Conservation (phyloP, 2,888 invertebrate genomes). For the Caprella mutica region DNA sequence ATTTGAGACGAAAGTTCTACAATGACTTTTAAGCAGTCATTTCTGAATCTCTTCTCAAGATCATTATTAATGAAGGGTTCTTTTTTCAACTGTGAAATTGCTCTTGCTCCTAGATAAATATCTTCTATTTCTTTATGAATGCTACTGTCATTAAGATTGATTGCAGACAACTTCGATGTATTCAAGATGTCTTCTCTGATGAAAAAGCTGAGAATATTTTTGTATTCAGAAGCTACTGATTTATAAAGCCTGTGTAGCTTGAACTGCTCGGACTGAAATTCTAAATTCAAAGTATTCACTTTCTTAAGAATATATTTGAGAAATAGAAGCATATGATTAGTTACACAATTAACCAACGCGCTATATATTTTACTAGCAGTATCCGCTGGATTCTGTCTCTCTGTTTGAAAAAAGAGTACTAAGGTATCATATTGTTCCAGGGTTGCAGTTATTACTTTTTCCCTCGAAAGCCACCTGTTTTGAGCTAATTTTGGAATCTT, state of each 20-base stretch:
- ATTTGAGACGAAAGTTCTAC: slow-evolving; percentile 1
- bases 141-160: not conserved
- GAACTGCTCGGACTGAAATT: slow-evolving; percentile 11
- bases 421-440: slow-evolving; percentile 11
- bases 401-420: not conserved
- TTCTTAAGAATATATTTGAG: slow-evolving; percentile 1
- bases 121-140: slow-evolving; percentile 1
- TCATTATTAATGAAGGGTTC: not conserved
- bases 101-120: slow-evolving; percentile 7
- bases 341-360: not conserved
- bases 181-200: slow-evolving; percentile 4
- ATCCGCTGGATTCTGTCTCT: not conserved
- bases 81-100: slow-evolving; percentile 3
- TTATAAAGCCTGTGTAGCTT: slow-evolving; percentile 3
- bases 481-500: slow-evolving; percentile 10
- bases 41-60: not conserved
- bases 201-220: slow-evolving; percentile 6
- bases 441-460: not conserved
- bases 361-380: not conserved
- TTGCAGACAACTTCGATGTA: not conserved
- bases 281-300: slow-evolving; percentile 2
- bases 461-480: slow-evolving; percentile 9
- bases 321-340: slow-evolving; percentile 3
- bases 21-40: not conserved
- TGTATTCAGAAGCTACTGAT: slow-evolving; percentile 7